phyloP scores from a whole-genome alignment of 2,113 vertebrate genomes.

The Myrmophylax atrothorax region DNA sequence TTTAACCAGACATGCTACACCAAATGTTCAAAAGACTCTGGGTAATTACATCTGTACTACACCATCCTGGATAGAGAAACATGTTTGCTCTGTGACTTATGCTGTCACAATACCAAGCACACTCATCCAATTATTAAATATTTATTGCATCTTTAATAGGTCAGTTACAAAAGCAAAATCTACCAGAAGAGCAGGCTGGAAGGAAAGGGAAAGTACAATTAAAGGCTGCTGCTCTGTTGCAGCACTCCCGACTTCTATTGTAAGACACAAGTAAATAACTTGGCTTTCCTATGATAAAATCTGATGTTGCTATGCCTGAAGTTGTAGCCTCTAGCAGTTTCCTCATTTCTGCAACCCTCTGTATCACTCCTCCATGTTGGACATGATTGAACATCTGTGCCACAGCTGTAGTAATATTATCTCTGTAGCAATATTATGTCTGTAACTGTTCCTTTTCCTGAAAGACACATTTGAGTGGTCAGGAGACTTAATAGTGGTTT shows the following conservation, averaged over 20 bases:
- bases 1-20: not conserved
- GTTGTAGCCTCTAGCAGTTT: not conserved
- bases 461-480: not conserved
- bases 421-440: not conserved
- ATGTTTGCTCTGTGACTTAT: not conserved
- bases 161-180: not conserved
- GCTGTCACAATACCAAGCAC: not conserved
- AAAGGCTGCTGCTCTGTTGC: not conserved
- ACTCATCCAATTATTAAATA: not conserved
- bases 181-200: not conserved
- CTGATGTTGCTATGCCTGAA: not conserved
- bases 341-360: not conserved
- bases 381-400: not conserved
- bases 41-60: not conserved
- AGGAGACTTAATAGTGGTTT: not conserved
- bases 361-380: not conserved
- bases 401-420: not conserved
- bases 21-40: not conserved
- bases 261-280: not conserved
- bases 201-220: conserved; percentile 15
- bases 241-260: not conserved
- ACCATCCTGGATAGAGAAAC: not conserved
- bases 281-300: not conserved
- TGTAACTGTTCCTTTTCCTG: not conserved
- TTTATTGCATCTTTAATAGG: not conserved